phyloP scores from a whole-genome alignment of 2,888 invertebrate genomes.

The Melinopterus prodromus region DNA sequence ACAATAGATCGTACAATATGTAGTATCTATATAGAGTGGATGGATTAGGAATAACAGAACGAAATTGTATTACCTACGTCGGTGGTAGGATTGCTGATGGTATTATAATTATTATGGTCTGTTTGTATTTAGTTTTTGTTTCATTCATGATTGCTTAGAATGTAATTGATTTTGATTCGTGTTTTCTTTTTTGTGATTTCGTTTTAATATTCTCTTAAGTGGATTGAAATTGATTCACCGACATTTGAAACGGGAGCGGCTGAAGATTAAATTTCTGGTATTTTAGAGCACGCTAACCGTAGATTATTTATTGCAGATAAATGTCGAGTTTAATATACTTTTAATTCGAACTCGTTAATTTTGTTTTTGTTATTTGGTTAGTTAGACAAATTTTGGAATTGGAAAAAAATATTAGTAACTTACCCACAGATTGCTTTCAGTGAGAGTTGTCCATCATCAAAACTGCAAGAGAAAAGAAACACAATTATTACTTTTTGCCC shows the following conservation, averaged over 20 bases:
- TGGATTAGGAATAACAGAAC: neutral
- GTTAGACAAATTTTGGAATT: too few species aligned
- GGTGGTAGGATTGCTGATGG: neutral
- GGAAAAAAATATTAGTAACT: too few species aligned
- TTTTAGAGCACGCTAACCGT: neutral
- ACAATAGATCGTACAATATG: neutral
- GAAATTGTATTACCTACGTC: neutral
- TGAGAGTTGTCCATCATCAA: too few species aligned
- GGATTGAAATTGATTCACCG: neutral
- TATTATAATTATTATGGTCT: neutral
- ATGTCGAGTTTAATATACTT: neutral
- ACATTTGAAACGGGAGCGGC: neutral
- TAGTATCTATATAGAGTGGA: neutral
- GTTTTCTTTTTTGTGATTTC: neutral
- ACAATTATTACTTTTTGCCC: too few species aligned
- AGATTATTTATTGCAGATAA: neutral
- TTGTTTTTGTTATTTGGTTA: neutral
- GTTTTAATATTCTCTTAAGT: neutral
- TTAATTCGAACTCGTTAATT: neutral
- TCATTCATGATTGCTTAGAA: neutral
- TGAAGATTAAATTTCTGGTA: neutral
- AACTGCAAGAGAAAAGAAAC: too few species aligned
- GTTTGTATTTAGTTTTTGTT: constrained; percentile 4
- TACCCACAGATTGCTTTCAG: too few species aligned
- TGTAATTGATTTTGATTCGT: neutral